Percentiles rank a stretch among this genome's conserved stretches.
Evolutionary conservation across 92 coral and sea anemone species (phyloP).

Genomic region (Porites evermanni): DNA sequence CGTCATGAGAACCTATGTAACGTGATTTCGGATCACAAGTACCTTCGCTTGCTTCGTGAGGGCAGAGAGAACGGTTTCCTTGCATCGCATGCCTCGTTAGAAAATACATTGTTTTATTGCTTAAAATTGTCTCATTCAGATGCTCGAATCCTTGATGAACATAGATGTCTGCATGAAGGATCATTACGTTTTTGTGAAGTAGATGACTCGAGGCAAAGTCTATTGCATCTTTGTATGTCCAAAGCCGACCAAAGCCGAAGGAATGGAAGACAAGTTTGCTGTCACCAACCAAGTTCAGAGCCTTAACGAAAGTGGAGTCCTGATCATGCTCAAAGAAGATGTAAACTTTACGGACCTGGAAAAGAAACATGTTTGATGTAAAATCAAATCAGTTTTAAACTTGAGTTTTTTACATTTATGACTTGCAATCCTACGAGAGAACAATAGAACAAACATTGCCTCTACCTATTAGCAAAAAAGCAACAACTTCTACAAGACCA

Average conservation of each 20-base stretch:
- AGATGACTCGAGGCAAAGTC: constrained; percentile 72
- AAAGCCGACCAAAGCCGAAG: constrained; percentile 53
- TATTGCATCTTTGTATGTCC: constrained; percentile 85
- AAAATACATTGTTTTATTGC: constrained; percentile 71
- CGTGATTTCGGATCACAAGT: constrained; percentile 73
- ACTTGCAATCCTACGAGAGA: too few relatives aligned
- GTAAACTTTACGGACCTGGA: constrained; percentile 42
- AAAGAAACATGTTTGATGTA: neutral
- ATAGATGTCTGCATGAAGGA: constrained; percentile 88
- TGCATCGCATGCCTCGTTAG: constrained; percentile 83
- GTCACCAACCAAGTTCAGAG: constrained; percentile 32
- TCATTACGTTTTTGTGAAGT: constrained; percentile 62
- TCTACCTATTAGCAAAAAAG: too few relatives aligned
- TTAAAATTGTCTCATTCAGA: constrained; percentile 57
- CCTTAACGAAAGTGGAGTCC: constrained; percentile 52
- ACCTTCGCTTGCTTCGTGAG: constrained; percentile 30
- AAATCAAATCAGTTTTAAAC: too few relatives aligned
- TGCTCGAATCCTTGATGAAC: constrained; percentile 82
- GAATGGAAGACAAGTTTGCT: constrained; percentile 52
- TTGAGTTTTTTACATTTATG: too few relatives aligned
- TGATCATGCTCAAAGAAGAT: constrained; percentile 46
- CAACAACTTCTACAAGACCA: too few relatives aligned
- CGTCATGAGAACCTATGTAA: constrained; percentile 96
- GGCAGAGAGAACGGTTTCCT: constrained; percentile 41
- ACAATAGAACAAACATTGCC: too few relatives aligned